These are phyloP conservation scores for Cyclura pinguis DNA, from an alignment of 2,797 vertebrate genomes.

Conservation along the genomic window DNA sequence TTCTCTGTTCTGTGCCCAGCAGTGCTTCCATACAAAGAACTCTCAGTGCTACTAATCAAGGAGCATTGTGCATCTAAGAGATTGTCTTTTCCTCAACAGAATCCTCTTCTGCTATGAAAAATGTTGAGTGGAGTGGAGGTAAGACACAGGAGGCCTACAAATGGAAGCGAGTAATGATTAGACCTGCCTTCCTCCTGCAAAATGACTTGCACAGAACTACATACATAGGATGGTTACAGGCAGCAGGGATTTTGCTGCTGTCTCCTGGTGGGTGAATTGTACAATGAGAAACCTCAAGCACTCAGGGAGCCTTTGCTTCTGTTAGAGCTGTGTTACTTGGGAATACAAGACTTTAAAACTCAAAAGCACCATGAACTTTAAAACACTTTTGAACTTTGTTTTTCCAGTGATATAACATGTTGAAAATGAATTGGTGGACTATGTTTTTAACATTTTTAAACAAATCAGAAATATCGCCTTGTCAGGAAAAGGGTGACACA, in stretches of 20 bases:
- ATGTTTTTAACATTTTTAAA: conserved; percentile 54
- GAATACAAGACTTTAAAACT: conserved; percentile 21
- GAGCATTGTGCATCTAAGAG: too few relatives aligned
- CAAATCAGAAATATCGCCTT: conserved; percentile 73
- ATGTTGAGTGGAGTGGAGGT: too few relatives aligned
- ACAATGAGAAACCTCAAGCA: conserved; percentile 35
- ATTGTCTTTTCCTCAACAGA: too few relatives aligned
- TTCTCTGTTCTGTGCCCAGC: conserved; percentile 10
- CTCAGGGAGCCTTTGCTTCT: conserved; percentile 22
- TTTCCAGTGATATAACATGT: conserved; percentile 48
- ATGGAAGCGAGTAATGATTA: too few relatives aligned
- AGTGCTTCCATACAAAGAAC: too few relatives aligned
- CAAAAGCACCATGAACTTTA: not conserved
- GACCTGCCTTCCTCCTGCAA: too few relatives aligned
- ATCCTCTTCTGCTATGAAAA: too few relatives aligned
- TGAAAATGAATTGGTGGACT: conserved; percentile 35
- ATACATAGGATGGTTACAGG: too few relatives aligned
- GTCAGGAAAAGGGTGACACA: conserved; percentile 66
- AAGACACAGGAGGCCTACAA: too few relatives aligned
- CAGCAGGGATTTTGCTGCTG: conserved; percentile 25
- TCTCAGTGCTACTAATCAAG: too few relatives aligned
- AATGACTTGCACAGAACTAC: too few relatives aligned
- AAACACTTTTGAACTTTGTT: conserved; percentile 31
- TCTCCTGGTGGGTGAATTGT: conserved; percentile 36
- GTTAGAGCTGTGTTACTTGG: conserved; percentile 16